Evolutionary conservation across 1,140 invertebrate species (phyloP).

Genomic region (Calliphora vicina): DNA sequence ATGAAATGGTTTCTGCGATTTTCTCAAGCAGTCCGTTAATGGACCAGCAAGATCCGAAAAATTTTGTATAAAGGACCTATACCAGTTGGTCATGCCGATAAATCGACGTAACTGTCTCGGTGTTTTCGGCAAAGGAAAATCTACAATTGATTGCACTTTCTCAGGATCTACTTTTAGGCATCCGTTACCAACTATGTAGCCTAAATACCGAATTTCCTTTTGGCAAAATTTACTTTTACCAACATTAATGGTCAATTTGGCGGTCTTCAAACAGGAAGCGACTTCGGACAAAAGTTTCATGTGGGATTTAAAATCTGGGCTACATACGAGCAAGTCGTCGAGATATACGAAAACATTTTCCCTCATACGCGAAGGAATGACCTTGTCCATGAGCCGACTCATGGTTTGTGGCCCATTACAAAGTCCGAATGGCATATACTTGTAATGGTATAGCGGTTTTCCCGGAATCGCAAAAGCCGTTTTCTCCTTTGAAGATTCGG

Average conservation of each 20-base stretch:
- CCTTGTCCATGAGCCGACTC: no score
- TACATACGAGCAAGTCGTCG: constrained; percentile 58
- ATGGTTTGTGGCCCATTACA: no score
- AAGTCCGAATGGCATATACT: no score
- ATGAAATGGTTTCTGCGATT: no score
- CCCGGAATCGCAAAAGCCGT: constrained; percentile 41
- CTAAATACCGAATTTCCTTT: constrained; percentile 43
- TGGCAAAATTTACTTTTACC: constrained; percentile 41
- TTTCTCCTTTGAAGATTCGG: constrained; percentile 46
- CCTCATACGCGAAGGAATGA: constrained; percentile 18
- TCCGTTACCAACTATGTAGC: constrained; percentile 45
- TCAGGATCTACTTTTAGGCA: constrained; percentile 48
- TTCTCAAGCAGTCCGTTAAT: constrained; percentile 46
- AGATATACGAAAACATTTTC: constrained; percentile 36
- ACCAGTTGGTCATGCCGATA: constrained; percentile 50
- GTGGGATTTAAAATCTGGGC: constrained; percentile 57
- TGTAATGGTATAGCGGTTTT: no score
- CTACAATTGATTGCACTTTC: constrained; percentile 42
- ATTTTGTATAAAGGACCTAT: constrained; percentile 53
- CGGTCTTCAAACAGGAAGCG: constrained; percentile 36
- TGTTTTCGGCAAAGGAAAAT: constrained; percentile 36
- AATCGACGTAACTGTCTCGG: constrained; percentile 61
- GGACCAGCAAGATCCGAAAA: constrained; percentile 47
- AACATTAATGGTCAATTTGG: constrained; percentile 44
- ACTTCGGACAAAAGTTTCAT: constrained; percentile 43